These are phyloP conservation scores for Crocallis elinguaria DNA, from an alignment of 2,888 invertebrate genomes.

Conservation along the genomic window DNA sequence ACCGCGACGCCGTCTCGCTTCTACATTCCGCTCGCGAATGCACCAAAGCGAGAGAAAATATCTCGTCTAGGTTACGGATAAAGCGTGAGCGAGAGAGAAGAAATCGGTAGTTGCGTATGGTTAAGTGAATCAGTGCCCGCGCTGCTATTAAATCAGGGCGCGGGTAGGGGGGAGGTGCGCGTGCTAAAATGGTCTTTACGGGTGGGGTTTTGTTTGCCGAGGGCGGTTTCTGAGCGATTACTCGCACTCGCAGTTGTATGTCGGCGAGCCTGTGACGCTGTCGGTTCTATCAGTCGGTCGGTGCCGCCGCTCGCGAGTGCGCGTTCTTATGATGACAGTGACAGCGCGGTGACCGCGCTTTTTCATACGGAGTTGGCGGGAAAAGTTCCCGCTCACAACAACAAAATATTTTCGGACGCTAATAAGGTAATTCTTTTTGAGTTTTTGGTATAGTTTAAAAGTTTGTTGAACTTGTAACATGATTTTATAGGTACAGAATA, in stretches of 20 bases:
- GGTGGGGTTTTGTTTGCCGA: conserved; percentile 84
- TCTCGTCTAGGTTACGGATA: conserved; percentile 48
- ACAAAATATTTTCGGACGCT: conserved; percentile 85
- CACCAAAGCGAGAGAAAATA: conserved; percentile 51
- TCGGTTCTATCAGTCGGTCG: conserved; percentile 53
- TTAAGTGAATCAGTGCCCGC: conserved; percentile 85
- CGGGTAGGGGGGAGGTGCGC: conserved; percentile 68
- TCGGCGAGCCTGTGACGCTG: conserved; percentile 16
- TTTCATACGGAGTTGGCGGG: conserved; percentile 74
- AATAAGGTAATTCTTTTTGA: conserved; percentile 67
- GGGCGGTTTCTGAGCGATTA: conserved; percentile 79
- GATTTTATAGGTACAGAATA: no score
- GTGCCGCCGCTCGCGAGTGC: conserved; percentile 62
- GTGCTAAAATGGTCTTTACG: conserved; percentile 82
- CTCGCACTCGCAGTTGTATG: conserved; percentile 49
- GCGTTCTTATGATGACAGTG: conserved; percentile 63
- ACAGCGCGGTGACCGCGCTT: conserved; percentile 78
- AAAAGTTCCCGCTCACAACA: conserved; percentile 79
- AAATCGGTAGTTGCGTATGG: conserved; percentile 78
- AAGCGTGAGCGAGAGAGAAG: conserved; percentile 67
- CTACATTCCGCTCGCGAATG: conserved; percentile 42
- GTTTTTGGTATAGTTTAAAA: background rate
- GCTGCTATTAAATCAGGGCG: conserved; percentile 83
- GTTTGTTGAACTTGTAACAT: background rate
- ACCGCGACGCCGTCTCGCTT: conserved; percentile 70